Evolutionary conservation across 1,140 invertebrate species (phyloP).

Genomic region (Drosophila sechellia): DNA sequence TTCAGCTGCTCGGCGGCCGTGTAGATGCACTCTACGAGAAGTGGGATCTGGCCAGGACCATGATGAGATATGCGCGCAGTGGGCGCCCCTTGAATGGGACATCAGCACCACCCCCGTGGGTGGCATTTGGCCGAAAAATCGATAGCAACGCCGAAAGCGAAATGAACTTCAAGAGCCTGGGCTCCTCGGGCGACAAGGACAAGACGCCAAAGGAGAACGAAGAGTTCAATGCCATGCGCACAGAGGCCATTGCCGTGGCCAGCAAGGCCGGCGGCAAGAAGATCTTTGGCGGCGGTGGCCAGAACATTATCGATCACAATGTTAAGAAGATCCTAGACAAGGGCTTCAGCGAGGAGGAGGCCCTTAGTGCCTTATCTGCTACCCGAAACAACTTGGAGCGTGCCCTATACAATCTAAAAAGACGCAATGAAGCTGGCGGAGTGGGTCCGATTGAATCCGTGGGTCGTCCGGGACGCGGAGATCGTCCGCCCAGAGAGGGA

Average conservation of each 20-base stretch:
- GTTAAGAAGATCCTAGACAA: slow-evolving; percentile 92
- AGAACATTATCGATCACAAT: slow-evolving; percentile 90
- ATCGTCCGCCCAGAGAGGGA: slow-evolving; percentile 54
- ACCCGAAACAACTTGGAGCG: slow-evolving; percentile 90
- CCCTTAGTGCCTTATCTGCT: slow-evolving; percentile 89
- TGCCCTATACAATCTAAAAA: slow-evolving; percentile 89
- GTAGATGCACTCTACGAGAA: slow-evolving; percentile 94
- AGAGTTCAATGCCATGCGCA: slow-evolving; percentile 93
- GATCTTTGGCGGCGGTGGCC: slow-evolving; percentile 89
- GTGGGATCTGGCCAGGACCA: slow-evolving; percentile 93
- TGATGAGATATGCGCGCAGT: slow-evolving; percentile 90
- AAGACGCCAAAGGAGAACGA: slow-evolving; percentile 88
- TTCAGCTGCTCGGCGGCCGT: slow-evolving; percentile 91
- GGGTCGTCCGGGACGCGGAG: slow-evolving; percentile 85
- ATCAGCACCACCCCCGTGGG: slow-evolving; percentile 94
- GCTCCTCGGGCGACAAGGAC: slow-evolving; percentile 86
- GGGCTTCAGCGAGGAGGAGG: slow-evolving; percentile 91
- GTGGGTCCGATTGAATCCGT: slow-evolving; percentile 66
- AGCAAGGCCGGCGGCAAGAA: slow-evolving; percentile 91
- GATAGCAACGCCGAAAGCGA: slow-evolving; percentile 86
- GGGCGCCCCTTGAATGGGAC: slow-evolving; percentile 87
- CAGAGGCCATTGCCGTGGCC: slow-evolving; percentile 94
- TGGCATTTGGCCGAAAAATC: slow-evolving; percentile 93
- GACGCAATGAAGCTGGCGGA: slow-evolving; percentile 85
- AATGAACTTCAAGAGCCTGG: slow-evolving; percentile 89